Evolutionary conservation across 1,140 invertebrate species (phyloP).

Genomic region (Drosophila albomicans): DNA sequence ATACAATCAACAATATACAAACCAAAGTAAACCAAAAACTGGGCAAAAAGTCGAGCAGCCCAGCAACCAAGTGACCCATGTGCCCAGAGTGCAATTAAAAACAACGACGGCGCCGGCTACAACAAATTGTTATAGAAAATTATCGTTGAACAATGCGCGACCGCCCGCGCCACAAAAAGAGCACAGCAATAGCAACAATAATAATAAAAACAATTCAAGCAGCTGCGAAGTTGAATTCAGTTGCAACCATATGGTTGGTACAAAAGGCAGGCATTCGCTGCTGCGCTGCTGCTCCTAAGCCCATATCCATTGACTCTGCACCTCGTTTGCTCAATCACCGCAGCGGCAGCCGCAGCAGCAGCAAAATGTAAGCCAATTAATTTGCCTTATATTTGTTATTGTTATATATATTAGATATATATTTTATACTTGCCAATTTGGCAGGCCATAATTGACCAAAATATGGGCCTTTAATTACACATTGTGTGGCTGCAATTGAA

Average conservation of each 20-base stretch:
- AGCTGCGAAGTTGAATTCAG: conserved; percentile 39
- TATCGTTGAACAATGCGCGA: conserved; percentile 48
- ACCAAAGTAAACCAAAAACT: conserved; percentile 4
- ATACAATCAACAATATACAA: conserved; percentile 59
- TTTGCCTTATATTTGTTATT: conserved; percentile 42
- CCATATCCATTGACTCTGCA: conserved; percentile 50
- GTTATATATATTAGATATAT: background rate
- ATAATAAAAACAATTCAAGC: conserved; percentile 33
- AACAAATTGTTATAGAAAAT: conserved; percentile 74
- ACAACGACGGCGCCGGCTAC: conserved; percentile 52
- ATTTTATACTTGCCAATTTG: conserved; percentile 50
- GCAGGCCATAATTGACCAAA: conserved; percentile 63
- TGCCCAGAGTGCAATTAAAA: conserved; percentile 61
- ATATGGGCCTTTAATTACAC: conserved; percentile 79
- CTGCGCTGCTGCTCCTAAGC: conserved; percentile 17
- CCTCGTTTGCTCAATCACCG: conserved; percentile 55
- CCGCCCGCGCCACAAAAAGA: conserved; percentile 44
- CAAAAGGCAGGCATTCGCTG: background rate
- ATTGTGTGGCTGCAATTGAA: conserved; percentile 70
- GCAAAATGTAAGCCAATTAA: conserved; percentile 73
- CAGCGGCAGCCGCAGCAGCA: conserved; percentile 45
- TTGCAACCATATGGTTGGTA: conserved; percentile 52
- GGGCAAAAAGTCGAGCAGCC: conserved; percentile 53
- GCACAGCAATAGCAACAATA: conserved; percentile 19
- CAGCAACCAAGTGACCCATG: conserved; percentile 42